Conservation (phyloP, 2,113 vertebrate species). For the Prunella himalayana region DNA sequence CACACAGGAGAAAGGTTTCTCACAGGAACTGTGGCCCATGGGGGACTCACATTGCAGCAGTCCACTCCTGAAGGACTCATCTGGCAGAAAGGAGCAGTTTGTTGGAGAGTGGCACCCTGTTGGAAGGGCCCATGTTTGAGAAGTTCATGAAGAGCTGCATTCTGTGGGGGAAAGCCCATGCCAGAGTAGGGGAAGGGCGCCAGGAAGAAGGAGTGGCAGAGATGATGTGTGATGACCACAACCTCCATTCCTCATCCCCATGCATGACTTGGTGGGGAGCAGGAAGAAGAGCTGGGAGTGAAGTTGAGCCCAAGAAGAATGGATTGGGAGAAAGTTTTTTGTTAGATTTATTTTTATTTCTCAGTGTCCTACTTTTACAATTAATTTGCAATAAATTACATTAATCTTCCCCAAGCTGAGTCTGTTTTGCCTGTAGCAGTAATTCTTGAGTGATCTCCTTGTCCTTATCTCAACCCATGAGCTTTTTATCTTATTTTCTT, state of each 20-base stretch:
- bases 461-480: neutral
- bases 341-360: neutral
- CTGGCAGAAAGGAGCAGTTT: neutral
- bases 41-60: neutral
- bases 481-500: neutral
- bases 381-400: neutral
- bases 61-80: neutral
- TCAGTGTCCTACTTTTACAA: neutral
- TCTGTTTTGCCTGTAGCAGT: neutral
- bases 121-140: neutral
- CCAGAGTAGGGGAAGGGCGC: neutral
- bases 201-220: neutral
- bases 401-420: neutral
- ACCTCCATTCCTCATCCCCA: rapidly evolving
- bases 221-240: rapidly evolving
- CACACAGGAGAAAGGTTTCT: neutral
- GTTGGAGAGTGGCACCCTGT: neutral
- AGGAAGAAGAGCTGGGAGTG: neutral
- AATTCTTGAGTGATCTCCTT: neutral
- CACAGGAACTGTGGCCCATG: neutral
- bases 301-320: neutral
- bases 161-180: rapidly evolving
- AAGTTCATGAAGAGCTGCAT: neutral
- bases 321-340: neutral
- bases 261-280: rapidly evolving